Evolutionary conservation across 2,888 invertebrate species (phyloP), one percentile per base, ranked within the genome.

Genomic region (Thymelicus acteon): DNA sequence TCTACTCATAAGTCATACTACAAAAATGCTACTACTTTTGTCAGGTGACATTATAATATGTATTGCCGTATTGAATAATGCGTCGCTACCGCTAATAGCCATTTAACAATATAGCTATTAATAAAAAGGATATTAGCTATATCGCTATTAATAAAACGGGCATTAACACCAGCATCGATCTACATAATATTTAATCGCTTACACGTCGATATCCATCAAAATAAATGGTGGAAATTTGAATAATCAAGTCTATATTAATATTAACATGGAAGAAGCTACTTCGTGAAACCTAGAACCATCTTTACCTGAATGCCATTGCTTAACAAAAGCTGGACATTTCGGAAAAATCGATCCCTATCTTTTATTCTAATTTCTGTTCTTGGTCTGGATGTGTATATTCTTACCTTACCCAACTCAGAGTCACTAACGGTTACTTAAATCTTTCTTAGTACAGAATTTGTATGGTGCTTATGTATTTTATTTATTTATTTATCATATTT

Each of bases 151-250:
- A 37, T 58, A 58, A 12, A n/a, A 10, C 10, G 54, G 12, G 24
- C 4, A 54, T 54, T 58, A 37, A 15, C 13, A 39, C 58, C n/a
- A 39, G 39, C 57, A 24, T 57, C 57, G 6, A 57, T 57, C 31
- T 37, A 39, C 58, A 58, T 13, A 31, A n/a, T 58, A 54, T 24
- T 54, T 24, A 58, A 39, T 37, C 13, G 57, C 31, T n/a, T 58
- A 12, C 12, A 10, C 10, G 24, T 54, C 49, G 7, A 54, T 12
- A 54, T 54, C 54, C 24, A 54, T 54, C 54, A 54, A 54, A 54
- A 24, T 54, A 24, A 24, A 54, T 54, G 24, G 54, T 54, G 24
- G 54, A 54, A 54, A 54, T 54, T 54, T 54, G 10, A 54, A 54
- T 54, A 54, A 54, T 54, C 10, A 24, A 54, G 12, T 31, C 31